Conservation (phyloP, 2,113 vertebrate genomes). For the Theristicus caerulescens region DNA sequence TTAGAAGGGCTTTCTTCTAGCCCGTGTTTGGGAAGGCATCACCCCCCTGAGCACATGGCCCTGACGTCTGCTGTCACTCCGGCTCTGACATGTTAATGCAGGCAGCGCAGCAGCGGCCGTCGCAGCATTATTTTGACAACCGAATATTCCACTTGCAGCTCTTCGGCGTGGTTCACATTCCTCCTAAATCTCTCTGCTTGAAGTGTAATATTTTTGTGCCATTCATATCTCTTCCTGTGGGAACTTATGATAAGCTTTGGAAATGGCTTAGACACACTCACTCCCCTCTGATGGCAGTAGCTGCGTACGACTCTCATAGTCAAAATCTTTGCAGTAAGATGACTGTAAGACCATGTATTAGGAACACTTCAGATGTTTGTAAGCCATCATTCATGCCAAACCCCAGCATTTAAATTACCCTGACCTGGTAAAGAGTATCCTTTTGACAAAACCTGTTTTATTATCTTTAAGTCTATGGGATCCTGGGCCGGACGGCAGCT, state of each 20-base stretch:
- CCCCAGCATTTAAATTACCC: not conserved
- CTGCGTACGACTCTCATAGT: not conserved
- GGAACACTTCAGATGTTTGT: not conserved
- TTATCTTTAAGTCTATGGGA: not conserved
- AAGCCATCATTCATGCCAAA: not conserved
- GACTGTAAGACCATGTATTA: not conserved
- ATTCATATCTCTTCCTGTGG: conserved; percentile 1
- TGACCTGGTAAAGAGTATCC: not conserved
- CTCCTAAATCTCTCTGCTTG: conserved; percentile 16
- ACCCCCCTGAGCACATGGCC: not conserved
- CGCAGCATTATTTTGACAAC: not conserved
- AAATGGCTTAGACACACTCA: not conserved
- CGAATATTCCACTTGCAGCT: not conserved
- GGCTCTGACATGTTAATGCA: not conserved
- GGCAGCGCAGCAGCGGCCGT: not conserved
- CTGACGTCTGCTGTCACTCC: not conserved
- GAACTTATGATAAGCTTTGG: not conserved
- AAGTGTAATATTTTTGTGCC: conserved; percentile 1
- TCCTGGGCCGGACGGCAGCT: not conserved
- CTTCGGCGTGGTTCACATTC: not conserved
- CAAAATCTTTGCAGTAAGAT: not conserved
- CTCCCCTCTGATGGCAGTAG: not conserved
- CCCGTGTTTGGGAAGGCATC: not conserved
- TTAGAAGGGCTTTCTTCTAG: not conserved
- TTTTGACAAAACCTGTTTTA: not conserved